phyloP scores from a whole-genome alignment of 2,113 vertebrate genomes.

The Origma solitaria region DNA sequence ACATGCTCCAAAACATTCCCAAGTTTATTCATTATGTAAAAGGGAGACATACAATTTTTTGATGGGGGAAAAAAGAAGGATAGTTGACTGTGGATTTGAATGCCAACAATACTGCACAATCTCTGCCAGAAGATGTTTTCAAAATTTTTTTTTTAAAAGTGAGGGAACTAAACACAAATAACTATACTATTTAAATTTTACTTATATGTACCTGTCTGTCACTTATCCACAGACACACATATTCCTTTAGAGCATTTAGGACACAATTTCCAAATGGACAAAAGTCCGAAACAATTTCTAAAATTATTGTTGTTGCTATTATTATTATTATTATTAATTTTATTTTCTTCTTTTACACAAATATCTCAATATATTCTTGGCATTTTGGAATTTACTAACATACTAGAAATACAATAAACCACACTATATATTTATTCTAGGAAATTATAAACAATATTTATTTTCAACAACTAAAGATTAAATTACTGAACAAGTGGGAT shows the following conservation, averaged over 20 bases:
- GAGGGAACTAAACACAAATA: neutral
- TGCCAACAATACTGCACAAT: fast-evolving
- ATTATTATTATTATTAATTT: neutral
- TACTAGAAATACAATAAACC: neutral
- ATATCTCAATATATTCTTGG: neutral
- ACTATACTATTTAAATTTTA: neutral
- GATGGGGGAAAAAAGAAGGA: neutral
- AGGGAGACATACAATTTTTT: neutral
- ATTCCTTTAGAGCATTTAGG: neutral
- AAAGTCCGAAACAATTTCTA: neutral
- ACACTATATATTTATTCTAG: neutral
- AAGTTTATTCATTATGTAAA: neutral
- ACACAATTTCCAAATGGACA: neutral
- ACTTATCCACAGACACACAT: neutral
- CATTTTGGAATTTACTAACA: neutral
- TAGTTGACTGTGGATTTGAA: neutral
- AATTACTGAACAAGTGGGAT: neutral
- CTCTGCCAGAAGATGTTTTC: neutral
- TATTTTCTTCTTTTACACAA: neutral
- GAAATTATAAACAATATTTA: neutral
- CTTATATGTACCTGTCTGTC: neutral
- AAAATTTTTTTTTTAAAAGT: neutral
- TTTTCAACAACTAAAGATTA: neutral
- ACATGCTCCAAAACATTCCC: neutral
- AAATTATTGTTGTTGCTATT: neutral